A percentile compares a stretch with the other conserved stretches of the same genome.
Conservation (phyloP, 2,888 invertebrate species). For the Apantesis nais region DNA sequence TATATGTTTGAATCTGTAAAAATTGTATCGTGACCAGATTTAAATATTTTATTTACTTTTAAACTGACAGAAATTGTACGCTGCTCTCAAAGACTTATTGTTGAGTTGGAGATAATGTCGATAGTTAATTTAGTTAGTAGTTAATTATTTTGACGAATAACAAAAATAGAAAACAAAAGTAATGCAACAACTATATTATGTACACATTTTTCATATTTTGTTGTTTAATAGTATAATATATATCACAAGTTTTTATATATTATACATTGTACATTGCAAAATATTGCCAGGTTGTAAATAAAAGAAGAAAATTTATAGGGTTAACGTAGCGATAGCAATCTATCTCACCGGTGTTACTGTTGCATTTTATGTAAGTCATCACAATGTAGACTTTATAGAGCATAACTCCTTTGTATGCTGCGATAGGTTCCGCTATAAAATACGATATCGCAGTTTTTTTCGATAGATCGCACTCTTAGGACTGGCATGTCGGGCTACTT, state of each 20-base stretch:
- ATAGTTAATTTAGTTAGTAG: too few relatives aligned
- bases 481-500: not conserved
- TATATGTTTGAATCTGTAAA: not conserved
- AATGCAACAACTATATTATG: too few relatives aligned
- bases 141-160: too few relatives aligned
- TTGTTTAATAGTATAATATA: too few relatives aligned
- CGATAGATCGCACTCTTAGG: not conserved
- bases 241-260: too few relatives aligned
- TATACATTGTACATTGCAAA: not conserved
- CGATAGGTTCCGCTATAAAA: constrained; percentile 15
- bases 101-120: too few relatives aligned
- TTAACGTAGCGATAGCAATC: not conserved
- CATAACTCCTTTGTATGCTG: constrained; percentile 16
- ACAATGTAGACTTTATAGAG: constrained; percentile 13
- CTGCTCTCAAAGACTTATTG: too few relatives aligned
- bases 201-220: not conserved
- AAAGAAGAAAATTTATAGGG: not conserved
- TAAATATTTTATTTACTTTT: too few relatives aligned
- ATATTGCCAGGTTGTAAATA: not conserved
- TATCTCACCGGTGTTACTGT: constrained; percentile 1
- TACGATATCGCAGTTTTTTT: not conserved
- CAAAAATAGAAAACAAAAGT: too few relatives aligned
- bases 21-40: not conserved
- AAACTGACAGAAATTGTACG: too few relatives aligned
- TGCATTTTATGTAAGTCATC: constrained; percentile 13